These are phyloP conservation scores for Hypselothyrea guttata DNA, from an alignment of 2,888 invertebrate species.

Conservation along the genomic window DNA sequence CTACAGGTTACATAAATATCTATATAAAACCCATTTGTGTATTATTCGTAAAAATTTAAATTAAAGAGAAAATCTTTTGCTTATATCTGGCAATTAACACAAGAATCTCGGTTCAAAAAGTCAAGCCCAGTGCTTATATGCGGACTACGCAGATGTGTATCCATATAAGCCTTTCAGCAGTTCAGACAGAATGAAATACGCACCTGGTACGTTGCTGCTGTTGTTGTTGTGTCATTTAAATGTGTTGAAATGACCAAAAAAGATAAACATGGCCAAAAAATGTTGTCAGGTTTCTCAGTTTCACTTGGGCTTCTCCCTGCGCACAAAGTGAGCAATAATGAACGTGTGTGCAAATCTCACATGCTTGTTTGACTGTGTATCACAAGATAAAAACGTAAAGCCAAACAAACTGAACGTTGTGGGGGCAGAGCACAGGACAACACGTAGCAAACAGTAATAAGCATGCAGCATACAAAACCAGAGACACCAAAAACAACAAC, in stretches of 20 bases:
- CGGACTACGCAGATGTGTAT: no score
- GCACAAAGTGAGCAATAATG: conserved; percentile 70
- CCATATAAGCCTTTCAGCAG: conserved; percentile 21
- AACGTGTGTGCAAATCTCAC: conserved; percentile 27
- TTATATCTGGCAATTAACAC: conserved; percentile 33
- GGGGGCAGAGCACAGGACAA: conserved; percentile 31
- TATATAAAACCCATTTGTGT: no score
- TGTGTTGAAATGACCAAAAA: conserved; percentile 70
- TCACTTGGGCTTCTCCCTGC: conserved; percentile 21
- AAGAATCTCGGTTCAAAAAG: conserved; percentile 30
- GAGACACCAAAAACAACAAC: not conserved
- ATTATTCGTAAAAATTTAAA: not conserved
- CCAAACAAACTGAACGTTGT: conserved; percentile 60
- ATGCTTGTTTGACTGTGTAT: conserved; percentile 68
- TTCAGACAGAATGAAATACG: conserved; percentile 11
- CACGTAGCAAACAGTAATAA: conserved; percentile 75
- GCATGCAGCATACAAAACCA: conserved; percentile 70
- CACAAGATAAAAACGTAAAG: conserved; percentile 72
- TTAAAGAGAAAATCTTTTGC: not conserved
- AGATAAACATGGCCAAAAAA: conserved; percentile 56
- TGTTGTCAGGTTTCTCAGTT: conserved; percentile 50
- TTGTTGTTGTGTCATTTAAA: conserved; percentile 55
- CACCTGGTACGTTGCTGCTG: conserved; percentile 21
- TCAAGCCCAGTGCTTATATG: conserved; percentile 26
- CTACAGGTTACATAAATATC: no score